phyloP scores from a whole-genome alignment of 2,113 vertebrate species.

The Zosterops borbonicus region DNA sequence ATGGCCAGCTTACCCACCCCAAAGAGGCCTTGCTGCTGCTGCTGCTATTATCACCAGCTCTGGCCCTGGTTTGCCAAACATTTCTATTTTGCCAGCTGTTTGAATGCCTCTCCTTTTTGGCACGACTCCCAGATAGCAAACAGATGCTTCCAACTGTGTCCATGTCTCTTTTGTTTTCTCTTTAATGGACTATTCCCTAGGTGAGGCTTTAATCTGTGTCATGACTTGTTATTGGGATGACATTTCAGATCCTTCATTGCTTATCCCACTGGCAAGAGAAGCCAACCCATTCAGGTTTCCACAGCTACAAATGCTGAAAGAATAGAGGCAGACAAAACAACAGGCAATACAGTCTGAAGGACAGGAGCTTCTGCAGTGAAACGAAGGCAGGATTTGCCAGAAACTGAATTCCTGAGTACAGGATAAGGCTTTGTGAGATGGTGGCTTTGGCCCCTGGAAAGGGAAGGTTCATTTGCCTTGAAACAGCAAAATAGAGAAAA shows the following conservation, averaged over 20 bases:
- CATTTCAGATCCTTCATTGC: slow-evolving; percentile 22
- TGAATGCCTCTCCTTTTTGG: slow-evolving; percentile 37
- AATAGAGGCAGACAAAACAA: slow-evolving; percentile 20
- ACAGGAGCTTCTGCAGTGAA: slow-evolving; percentile 10
- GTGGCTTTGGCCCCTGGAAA: background rate
- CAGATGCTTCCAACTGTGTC: slow-evolving; percentile 40
- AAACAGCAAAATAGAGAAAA: background rate
- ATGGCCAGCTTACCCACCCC: background rate
- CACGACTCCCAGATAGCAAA: background rate
- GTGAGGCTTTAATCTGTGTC: slow-evolving; percentile 15
- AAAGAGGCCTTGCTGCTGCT: background rate
- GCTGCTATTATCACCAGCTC: background rate
- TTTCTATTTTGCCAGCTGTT: slow-evolving; percentile 48
- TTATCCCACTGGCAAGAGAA: slow-evolving; percentile 28
- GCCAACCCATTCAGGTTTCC: background rate
- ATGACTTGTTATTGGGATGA: slow-evolving; percentile 48
- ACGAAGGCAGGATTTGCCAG: background rate
- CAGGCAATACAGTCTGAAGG: background rate
- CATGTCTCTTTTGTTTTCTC: slow-evolving; percentile 39
- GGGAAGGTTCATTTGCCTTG: background rate
- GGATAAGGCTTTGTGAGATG: background rate
- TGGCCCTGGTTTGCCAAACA: slow-evolving; percentile 1
- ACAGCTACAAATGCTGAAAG: slow-evolving; percentile 1
- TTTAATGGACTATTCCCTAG: slow-evolving; percentile 38
- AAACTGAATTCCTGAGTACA: background rate